Evolutionary conservation across 2,113 vertebrate genomes (phyloP), one percentile per base, ranked within the genome.

Genomic region (Sardina pilchardus): DNA sequence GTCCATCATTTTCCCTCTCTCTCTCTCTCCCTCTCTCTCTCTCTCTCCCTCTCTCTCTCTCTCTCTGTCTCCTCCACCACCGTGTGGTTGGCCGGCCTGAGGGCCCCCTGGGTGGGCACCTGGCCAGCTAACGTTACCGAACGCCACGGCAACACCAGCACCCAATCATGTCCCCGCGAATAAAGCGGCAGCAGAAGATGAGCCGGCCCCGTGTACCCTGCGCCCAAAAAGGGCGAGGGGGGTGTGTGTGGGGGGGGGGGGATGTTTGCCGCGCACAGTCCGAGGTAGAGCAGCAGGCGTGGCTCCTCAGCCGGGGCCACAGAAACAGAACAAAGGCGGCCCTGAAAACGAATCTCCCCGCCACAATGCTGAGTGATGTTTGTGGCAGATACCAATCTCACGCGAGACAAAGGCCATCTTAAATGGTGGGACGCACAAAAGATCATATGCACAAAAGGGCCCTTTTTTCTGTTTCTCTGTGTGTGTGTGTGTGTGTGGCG

Each of bases 281-380:
- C 85, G 88, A 93, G 92, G 91, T 95, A 96, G 96, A 96, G 96
- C 96, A 96, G 95, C 96, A 97, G 97, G 97, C 96, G 97, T 96
- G 97, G 96, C 95, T 96, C 94, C 96, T 96, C 96, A 90, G 92
- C 93, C 91, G 42, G 89, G 97, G 95, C 97, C 96, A 97, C 95
- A 98, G 96, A 95, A 96, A 94, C n/a, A 96, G 97, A 97, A 97
- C 97, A 98, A 96, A 96, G 96, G 96, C 94, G 94, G 89, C 87
- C 88, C 93, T 96, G 96, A 97, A 96, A 98, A 96, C 63, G 96
- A 97, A 98, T 97, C 96, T 94, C 93, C 94, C 94, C 93, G 95
- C 94, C 95, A 95, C 96, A 96, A 96, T 96, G 96, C 96, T 94
- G 95, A 95, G 96, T 94, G 95, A 96, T 94, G 94, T 97, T 96